Base-by-base conservation (phyloP, 2,797 vertebrate genomes). In the Balearica regulorum region DNA sequence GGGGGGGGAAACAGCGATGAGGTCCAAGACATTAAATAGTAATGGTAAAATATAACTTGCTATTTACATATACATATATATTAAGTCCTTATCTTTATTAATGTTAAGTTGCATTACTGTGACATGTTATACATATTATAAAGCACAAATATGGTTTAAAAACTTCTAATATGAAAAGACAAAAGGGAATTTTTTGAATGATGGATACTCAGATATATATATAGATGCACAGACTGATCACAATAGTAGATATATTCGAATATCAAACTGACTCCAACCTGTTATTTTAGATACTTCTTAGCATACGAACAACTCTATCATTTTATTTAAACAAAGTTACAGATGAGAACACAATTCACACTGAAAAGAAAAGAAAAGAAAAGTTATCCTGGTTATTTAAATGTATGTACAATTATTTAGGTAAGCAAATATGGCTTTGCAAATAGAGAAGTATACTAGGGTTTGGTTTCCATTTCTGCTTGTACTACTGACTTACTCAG, bases 261-360 rank as follows among this genome's bases (percentile, higher is more conserved):
- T 35, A 57, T n/a, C 35, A 64, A 84, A 48, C 43, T 70, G 22
- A 35, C 15, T 10, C 9, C 2, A 65, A 43, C 2, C 0, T 22
- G 15, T 5, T 71, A 35, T 54, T 61, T 91, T 24, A 43, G 11
- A 25, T 65, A 83, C 84, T 69, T 87, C 11, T 80, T 70, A 53
- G 60, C 22, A n/a, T 53, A 29, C 1, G 2, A 39, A 73, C 7
- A 1, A 41, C 3, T 58, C 5, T 25, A 5, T 10, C 0, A 60
- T 57, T 84, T 80, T 55, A 46, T 69, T 90, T 61, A 29, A 44
- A 65, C 1, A 64, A 94, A 64, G 3, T 60, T 35, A 58, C 14
- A 64, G 33, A 46, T 81, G 66, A 76, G 0, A 60, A 6, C 24
- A 46, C 5, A 91, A 46, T 46, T 78, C 24, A 48, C 12, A 57